These are phyloP conservation scores for Cnemophilus loriae DNA, from an alignment of 2,113 vertebrate species.

Conservation along the genomic window DNA sequence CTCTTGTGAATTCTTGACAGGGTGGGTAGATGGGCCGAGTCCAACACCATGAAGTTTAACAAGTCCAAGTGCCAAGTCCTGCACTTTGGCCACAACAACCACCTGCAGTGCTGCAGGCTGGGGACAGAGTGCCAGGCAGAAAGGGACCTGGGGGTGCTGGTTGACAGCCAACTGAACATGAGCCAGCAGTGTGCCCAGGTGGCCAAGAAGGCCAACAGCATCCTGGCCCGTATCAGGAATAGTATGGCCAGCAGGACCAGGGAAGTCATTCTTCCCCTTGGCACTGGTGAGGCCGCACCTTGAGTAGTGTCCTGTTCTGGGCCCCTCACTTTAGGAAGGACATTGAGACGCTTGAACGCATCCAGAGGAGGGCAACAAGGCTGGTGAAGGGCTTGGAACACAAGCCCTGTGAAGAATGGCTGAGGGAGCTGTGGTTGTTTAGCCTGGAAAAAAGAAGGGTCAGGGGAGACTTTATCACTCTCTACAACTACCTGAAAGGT, in stretches of 20 bases:
- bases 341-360: fast-evolving
- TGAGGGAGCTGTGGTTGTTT: background rate
- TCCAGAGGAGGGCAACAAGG: background rate
- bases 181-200: background rate
- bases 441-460: background rate
- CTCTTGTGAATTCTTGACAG: background rate
- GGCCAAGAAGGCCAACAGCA: background rate
- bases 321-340: background rate
- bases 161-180: background rate
- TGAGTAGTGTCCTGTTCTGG: background rate
- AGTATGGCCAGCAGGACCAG: background rate
- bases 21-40: fast-evolving
- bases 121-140: background rate
- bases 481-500: background rate
- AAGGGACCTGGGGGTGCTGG: background rate
- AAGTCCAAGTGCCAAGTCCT: background rate
- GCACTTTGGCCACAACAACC: background rate
- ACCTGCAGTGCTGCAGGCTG: background rate
- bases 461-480: background rate
- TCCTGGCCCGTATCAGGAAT: background rate
- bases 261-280: background rate
- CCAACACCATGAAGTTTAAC: background rate
- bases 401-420: background rate
- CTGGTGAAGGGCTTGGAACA: background rate
- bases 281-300: background rate